phyloP scores from a whole-genome alignment of 2,113 vertebrate genomes.

The Cepphus grylle region DNA sequence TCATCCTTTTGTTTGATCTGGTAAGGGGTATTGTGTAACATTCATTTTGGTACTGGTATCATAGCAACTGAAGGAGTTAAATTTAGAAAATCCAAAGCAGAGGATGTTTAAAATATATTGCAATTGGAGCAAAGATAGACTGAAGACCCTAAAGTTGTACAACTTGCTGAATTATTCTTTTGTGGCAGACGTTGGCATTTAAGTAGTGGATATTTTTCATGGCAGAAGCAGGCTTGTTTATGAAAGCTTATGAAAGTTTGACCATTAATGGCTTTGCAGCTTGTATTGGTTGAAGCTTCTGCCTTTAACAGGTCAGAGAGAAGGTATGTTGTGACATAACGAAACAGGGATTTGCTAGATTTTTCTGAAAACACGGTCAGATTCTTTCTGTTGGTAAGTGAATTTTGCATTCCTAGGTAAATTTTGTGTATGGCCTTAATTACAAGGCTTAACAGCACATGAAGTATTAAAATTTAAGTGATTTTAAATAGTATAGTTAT shows the following conservation, averaged over 20 bases:
- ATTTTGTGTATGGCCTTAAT: background rate
- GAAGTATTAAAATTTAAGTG: background rate
- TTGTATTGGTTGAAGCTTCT: background rate
- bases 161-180: background rate
- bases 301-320: background rate
- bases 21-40: background rate
- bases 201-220: background rate
- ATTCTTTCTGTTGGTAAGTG: background rate
- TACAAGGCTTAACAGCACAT: background rate
- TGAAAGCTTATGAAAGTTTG: background rate
- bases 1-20: conserved; percentile 5
- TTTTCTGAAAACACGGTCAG: background rate
- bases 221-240: background rate
- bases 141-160: background rate
- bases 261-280: background rate
- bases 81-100: background rate
- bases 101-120: background rate
- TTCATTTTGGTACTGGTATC: conserved; percentile 5
- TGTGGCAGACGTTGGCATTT: background rate
- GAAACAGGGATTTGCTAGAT: background rate
- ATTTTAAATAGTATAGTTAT: background rate
- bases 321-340: background rate
- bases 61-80: conserved; percentile 39
- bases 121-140: background rate
- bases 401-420: background rate